Evolutionary conservation across 2,888 invertebrate species (phyloP).

Genomic region (Melanotus villosus): DNA sequence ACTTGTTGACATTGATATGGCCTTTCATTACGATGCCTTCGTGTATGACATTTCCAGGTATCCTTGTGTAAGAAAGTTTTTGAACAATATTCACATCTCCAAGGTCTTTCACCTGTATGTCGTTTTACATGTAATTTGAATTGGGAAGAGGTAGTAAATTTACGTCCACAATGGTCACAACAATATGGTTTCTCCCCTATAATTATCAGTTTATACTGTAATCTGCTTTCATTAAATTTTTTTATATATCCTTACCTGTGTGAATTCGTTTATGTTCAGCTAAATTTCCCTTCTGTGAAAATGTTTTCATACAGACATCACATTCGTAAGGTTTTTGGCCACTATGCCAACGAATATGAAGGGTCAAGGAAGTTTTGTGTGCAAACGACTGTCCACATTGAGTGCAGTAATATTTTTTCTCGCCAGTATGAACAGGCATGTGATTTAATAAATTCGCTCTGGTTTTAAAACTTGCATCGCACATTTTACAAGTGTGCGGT

Average conservation of each 20-base stretch:
- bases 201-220: too few species aligned
- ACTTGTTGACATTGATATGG: conserved; percentile 76
- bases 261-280: conserved; percentile 84
- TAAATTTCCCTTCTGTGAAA: conserved; percentile 85
- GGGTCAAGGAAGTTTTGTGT: conserved; percentile 82
- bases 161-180: conserved; percentile 77
- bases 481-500: conserved; percentile 75
- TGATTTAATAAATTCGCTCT: conserved; percentile 82
- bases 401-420: conserved; percentile 79
- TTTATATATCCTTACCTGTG: conserved; percentile 68
- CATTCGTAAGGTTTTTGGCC: conserved; percentile 80
- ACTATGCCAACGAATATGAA: conserved; percentile 81
- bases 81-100: conserved; percentile 73
- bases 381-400: conserved; percentile 82
- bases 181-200: conserved; percentile 82
- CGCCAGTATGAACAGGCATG: conserved; percentile 79
- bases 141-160: conserved; percentile 83
- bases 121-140: conserved; percentile 77
- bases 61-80: conserved; percentile 75
- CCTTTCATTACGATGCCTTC: conserved; percentile 77
- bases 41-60: conserved; percentile 76
- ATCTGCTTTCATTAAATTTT: background rate
- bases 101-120: conserved; percentile 74
- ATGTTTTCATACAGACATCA: conserved; percentile 79
- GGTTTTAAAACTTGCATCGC: conserved; percentile 77